A percentile compares a stretch with the other conserved stretches of the same genome.
Evolutionary conservation across 2,113 vertebrate genomes (phyloP).

Genomic region (Hippopotamus amphibius): DNA sequence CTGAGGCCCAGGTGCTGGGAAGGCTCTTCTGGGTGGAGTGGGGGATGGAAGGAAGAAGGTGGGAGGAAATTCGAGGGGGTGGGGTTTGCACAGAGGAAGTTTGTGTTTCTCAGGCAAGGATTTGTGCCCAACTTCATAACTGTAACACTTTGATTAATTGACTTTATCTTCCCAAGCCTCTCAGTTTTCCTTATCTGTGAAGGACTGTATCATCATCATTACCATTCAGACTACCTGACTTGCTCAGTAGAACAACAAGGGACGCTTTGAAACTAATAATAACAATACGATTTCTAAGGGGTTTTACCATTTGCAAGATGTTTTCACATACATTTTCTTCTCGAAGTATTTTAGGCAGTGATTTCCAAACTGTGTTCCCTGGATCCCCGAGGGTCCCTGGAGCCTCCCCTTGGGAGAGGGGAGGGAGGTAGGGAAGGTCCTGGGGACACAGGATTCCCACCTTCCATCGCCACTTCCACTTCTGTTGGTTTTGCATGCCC

Average conservation of each 20-base stretch:
- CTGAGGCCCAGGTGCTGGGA: accelerated
- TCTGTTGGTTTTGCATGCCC: accelerated
- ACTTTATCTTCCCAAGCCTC: neutral
- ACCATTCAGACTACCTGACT: neutral
- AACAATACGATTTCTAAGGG: neutral
- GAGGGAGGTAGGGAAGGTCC: neutral
- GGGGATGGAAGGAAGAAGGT: too few relatives aligned
- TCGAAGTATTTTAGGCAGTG: neutral
- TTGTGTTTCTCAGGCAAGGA: neutral
- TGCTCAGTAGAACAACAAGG: neutral
- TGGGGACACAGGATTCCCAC: too few relatives aligned
- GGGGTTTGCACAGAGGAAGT: neutral
- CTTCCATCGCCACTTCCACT: neutral
- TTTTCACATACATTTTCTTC: neutral
- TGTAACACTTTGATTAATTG: too few relatives aligned
- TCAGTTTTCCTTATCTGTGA: neutral
- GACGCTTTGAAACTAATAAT: neutral
- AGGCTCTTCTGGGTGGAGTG: neutral
- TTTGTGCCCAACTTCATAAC: neutral
- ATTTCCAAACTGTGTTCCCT: neutral
- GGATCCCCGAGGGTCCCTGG: neutral
- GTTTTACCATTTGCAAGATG: neutral
- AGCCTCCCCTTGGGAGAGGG: neutral
- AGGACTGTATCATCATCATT: neutral
- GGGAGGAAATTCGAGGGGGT: neutral